Evolutionary conservation across 2,797 vertebrate species (phyloP), one percentile per base, ranked within the genome.

Genomic region (Xenentodon cancila): DNA sequence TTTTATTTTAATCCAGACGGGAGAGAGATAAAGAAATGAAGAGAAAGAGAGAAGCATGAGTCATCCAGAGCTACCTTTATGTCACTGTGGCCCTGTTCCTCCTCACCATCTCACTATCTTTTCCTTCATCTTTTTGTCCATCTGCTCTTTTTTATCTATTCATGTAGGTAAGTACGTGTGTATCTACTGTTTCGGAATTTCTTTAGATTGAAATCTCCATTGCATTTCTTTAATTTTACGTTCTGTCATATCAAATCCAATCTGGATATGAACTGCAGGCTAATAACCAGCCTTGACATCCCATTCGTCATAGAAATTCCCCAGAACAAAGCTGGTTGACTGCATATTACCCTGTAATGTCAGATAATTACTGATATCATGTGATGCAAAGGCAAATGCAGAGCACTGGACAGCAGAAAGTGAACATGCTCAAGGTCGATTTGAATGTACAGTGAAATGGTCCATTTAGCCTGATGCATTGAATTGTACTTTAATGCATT

Each of bases 1-100:
- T 93, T 90, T 93, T 93, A 92, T 93, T 94, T 92, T 90, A 91
- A 93, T 91, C 91, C 92, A 93, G 90, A 92, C 90, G 89, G 88
- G 82, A 90, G 75, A 81, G 65, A 84, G 68, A 81, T 64, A 79
- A 65, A 81, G 71, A 73, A 79, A 83, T 64, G 59, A 60, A 71
- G 59, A 50, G 52, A 79, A 59, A 71, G 43, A 61, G 63, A 59
- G 64, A 59, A 54, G 78, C 25, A 82, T 93, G 93, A 94, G 91
- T 94, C 93, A 94, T 93, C 87, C 74, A 84, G 80, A 84, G 85
- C 85, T 91, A 92, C 89, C 90, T 92, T 90, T 89, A 88, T 93
- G 90, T 91, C 88, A 89, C 77, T 79, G 81, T 91, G 83, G 73
- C 75, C 80, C 71, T 75, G 54, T 75, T 83, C 71, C 84, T 76